Evolutionary conservation across 2,113 vertebrate genomes (phyloP).

Genomic region (Bubo bubo): DNA sequence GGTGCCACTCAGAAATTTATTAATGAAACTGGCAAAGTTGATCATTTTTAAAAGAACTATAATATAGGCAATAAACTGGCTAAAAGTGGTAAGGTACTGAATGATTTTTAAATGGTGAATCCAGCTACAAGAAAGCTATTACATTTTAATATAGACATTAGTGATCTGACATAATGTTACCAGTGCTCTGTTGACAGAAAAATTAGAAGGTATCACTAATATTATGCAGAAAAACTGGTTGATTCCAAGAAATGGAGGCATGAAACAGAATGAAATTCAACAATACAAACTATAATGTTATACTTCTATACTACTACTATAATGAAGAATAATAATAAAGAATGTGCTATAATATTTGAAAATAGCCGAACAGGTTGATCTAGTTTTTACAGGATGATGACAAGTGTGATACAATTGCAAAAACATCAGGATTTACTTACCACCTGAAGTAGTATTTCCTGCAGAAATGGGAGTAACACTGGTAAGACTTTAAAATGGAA

Average conservation of each 20-base stretch:
- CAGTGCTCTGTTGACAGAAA: not conserved
- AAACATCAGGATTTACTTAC: not conserved
- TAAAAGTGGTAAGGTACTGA: not conserved
- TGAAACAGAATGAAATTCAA: not conserved
- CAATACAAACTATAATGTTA: not conserved
- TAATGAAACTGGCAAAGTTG: not conserved
- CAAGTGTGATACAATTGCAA: not conserved
- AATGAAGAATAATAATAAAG: not conserved
- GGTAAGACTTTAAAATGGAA: not conserved
- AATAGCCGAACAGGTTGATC: not conserved
- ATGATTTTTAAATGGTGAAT: not conserved
- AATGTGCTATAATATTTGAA: not conserved
- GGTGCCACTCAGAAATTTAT: not conserved
- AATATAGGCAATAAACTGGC: not conserved
- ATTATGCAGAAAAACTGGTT: not conserved
- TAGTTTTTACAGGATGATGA: not conserved
- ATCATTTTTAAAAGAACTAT: not conserved
- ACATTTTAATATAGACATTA: not conserved
- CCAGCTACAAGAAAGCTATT: not conserved
- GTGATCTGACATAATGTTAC: not conserved
- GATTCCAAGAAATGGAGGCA: not conserved
- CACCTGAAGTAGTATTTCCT: not conserved
- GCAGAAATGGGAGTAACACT: not conserved
- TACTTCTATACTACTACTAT: not conserved
- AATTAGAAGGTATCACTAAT: not conserved